Evolutionary conservation across 2,888 invertebrate species (phyloP), one percentile per base, ranked within the genome.

Genomic region (Pilophorus perplexus): DNA sequence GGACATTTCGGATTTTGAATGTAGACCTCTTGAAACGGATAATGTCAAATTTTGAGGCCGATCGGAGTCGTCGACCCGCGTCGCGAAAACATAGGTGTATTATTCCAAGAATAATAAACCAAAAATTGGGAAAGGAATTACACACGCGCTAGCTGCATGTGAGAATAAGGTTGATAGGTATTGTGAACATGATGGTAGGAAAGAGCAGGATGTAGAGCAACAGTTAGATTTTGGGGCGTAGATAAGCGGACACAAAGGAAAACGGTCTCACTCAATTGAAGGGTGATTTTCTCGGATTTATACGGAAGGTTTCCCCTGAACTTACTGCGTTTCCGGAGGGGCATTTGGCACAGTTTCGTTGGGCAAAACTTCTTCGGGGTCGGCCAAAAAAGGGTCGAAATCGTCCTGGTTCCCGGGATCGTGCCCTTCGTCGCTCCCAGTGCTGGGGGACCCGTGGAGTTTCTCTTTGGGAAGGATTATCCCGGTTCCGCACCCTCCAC

Each of bases 351-450:
- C 73, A 37, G 77, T 77, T 81, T 82, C 64, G 82, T 84, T 84
- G 33, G 76, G 79, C 71, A 82, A 82, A 18, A 80, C 80, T 71
- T 81, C 81, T 71, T 85, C 86, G 57, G 82, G 81, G 72, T 85
- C 85, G 73, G 79, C 81, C 54, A 80, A 73, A 74, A 82, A 81
- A 8, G 82, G 82, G 76, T 84, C 83, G 74, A 83, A 83, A 70
- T 84, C 83, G 72, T 83, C 82, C 60, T 77, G 77, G 66, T 78
- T 73, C 54, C 77, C 76, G 18, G 40, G 71, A 74, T 79, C 79
- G 52, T 77, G 78, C 42, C 89, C 90, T 76, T 91, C 91, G 74
- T 91, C 91, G 67, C 90, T 91, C 74, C 90, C 90, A 67, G 90
- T 90, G 72, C 89, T 90, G 48, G 91, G 90, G 68, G 90, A 90